Evolutionary conservation across 2,113 vertebrate species (phyloP), one percentile per base, ranked within the genome.

Genomic region (Upupa epops): DNA sequence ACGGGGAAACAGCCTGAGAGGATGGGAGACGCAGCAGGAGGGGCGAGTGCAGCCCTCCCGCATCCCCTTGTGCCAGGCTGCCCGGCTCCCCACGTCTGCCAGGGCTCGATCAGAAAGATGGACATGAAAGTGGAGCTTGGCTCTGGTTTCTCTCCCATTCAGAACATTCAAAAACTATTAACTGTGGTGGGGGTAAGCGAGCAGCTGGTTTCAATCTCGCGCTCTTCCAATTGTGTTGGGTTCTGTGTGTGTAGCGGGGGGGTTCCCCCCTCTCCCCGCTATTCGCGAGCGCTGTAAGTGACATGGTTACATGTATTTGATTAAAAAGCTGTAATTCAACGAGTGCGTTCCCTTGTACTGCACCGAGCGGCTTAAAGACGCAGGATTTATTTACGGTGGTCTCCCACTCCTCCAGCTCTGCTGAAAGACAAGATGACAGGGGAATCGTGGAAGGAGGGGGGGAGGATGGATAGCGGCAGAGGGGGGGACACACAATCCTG

Each of bases 251-350:
- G 40, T 42, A 42, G 40, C n/a, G 40, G 40, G 40, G 40, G 40
- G 11, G 11, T 42, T 42, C 40, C 40, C 40, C 40, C 40, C 11
- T n/a, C 10, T 40, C 89, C 92, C 91, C 95, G 82, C 96, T 96
- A 93, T 96, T 97, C 89, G 77, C 88, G 94, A 96, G 96, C 95
- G 96, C 96, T 97, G 96, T 96, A 97, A 97, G 96, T 97, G 96
- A 97, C 96, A 97, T 96, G 95, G 96, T 95, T 97, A 96, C 96
- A 97, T 97, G 96, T 93, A 96, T 97, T 97, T 97, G 96, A 97
- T 97, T 97, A 97, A 96, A 96, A 97, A 96, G 96, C 96, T 96
- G 95, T 96, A 97, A 97, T 96, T 97, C 96, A 96, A 83, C 96
- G 93, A 96, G 96, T 84, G 89, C 95, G 65, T 95, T 97, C 92